These are phyloP conservation scores for Oedothorax gibbosus DNA, from an alignment of 1,140 invertebrate genomes.

Conservation along the genomic window DNA sequence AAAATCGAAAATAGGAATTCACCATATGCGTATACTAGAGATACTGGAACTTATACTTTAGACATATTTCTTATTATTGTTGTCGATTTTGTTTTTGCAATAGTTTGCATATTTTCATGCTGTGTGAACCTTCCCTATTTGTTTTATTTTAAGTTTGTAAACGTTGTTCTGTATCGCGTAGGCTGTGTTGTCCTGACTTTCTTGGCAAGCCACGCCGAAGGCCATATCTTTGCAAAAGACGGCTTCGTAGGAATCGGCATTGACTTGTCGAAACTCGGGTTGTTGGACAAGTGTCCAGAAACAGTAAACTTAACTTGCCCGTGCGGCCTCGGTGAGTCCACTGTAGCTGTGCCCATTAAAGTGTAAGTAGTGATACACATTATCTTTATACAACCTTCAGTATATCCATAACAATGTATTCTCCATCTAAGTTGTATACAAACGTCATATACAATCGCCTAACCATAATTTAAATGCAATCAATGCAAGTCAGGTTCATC, in stretches of 20 bases:
- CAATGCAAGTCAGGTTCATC: no score
- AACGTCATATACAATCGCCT: no score
- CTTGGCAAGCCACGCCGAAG: constrained; percentile 17
- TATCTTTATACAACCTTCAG: neutral
- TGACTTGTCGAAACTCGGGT: constrained; percentile 32
- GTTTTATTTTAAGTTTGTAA: no score
- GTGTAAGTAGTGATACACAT: constrained; percentile 31
- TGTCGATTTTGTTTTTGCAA: no score
- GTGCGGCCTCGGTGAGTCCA: neutral
- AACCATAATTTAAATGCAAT: no score
- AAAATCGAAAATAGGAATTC: no score
- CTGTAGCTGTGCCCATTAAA: neutral
- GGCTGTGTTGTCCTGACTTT: constrained; percentile 8
- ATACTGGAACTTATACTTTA: no score
- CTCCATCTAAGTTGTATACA: neutral
- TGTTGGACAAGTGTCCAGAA: constrained; percentile 9
- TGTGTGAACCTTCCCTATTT: no score
- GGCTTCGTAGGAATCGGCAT: constrained; percentile 42
- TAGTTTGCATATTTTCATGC: no score
- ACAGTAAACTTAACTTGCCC: constrained; percentile 22
- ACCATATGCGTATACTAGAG: no score
- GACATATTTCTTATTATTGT: no score
- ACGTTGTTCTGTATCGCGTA: constrained; percentile 19
- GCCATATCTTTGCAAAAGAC: constrained; percentile 39
- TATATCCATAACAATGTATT: neutral